These are phyloP conservation scores for Dendroctonus valens DNA, from an alignment of 1,140 invertebrate genomes.

Conservation along the genomic window DNA sequence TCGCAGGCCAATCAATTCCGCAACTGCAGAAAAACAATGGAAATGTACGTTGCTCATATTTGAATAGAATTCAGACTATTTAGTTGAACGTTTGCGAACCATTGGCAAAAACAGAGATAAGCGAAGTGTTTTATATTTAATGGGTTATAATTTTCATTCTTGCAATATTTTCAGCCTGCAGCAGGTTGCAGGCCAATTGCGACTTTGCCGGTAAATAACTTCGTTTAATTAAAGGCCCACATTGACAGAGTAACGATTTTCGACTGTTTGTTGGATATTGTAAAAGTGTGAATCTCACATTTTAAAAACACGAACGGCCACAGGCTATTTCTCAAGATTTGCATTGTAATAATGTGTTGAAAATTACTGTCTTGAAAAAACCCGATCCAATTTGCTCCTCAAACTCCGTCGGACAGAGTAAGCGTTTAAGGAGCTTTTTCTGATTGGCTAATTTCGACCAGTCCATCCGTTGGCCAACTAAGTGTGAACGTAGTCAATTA, in stretches of 20 bases:
- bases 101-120: not conserved
- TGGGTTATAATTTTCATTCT: too few relatives aligned
- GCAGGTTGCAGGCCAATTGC: not conserved
- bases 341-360: conserved; percentile 12
- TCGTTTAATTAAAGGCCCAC: not conserved
- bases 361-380: conserved; percentile 15
- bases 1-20: too few relatives aligned
- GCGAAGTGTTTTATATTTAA: too few relatives aligned
- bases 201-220: not conserved
- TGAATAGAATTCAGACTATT: not conserved
- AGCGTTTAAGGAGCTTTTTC: conserved; percentile 5
- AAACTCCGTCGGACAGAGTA: not conserved
- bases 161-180: not conserved
- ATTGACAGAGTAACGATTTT: too few relatives aligned
- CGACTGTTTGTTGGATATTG: not conserved
- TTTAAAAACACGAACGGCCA: too few relatives aligned
- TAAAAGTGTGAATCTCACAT: not conserved
- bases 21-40: too few relatives aligned
- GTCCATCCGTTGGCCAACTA: conserved; percentile 1
- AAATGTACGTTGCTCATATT: too few relatives aligned
- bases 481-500: conserved; percentile 6
- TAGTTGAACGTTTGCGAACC: not conserved
- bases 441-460: conserved; percentile 11
- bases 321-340: conserved; percentile 3
- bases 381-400: conserved; percentile 5